phyloP scores from a whole-genome alignment of 2,113 vertebrate species.

The Phylloscopus trochiloides region DNA sequence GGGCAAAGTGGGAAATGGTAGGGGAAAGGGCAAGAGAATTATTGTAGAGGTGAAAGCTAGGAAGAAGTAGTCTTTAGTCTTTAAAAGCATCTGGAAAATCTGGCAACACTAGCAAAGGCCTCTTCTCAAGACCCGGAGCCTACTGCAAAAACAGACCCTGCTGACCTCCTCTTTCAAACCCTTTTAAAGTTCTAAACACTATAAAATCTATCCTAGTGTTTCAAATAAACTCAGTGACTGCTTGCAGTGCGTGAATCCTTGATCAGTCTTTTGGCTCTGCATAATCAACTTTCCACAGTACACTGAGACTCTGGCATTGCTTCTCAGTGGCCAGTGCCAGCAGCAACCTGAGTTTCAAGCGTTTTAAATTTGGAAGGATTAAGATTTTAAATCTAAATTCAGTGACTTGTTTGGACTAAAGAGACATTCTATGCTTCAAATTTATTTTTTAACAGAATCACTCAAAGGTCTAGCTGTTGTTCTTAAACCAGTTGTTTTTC shows the following conservation, averaged over 20 bases:
- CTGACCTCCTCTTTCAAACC: conserved; percentile 21
- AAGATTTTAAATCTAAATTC: background rate
- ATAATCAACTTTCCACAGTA: conserved; percentile 45
- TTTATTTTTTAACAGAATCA: background rate
- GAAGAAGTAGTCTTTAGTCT: background rate
- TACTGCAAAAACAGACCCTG: conserved; percentile 36
- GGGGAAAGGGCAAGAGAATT: background rate
- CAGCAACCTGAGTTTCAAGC: conserved; percentile 38
- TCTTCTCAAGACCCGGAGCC: conserved; percentile 21
- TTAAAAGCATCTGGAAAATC: background rate
- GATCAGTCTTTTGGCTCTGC: conserved; percentile 45
- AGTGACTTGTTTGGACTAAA: background rate
- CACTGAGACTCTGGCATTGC: conserved; percentile 26
- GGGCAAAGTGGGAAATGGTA: background rate
- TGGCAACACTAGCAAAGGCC: background rate
- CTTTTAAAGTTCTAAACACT: conserved; percentile 24
- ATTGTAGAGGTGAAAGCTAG: background rate
- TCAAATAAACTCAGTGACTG: conserved; percentile 38
- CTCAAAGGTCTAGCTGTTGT: background rate
- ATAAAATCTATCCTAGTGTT: conserved; percentile 33
- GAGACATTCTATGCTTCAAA: background rate
- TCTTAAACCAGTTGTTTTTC: background rate
- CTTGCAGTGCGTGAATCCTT: conserved; percentile 41
- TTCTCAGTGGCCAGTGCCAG: conserved; percentile 8
- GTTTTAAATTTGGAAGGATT: background rate